Conservation (phyloP, 2,113 vertebrate species). For the Eonycteris spelaea region DNA sequence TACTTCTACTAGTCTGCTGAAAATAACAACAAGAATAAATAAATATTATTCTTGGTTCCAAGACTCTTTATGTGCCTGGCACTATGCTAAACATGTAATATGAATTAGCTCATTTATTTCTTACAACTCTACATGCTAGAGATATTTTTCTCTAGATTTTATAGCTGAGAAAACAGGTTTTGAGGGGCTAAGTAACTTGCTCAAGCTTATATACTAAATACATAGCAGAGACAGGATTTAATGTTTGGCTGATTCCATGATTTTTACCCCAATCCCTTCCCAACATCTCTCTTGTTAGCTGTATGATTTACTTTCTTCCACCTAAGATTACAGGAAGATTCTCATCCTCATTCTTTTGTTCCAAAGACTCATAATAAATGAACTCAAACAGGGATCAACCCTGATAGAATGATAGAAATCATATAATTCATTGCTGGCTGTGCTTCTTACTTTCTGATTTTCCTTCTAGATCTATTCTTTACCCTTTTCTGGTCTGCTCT, state of each 20-base stretch:
- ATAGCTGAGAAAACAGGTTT: not conserved
- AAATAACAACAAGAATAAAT: not conserved
- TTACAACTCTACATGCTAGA: not conserved
- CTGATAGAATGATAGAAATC: not conserved
- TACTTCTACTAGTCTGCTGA: not conserved
- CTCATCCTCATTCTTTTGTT: not conserved
- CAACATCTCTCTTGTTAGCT: not conserved
- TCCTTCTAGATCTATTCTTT: not conserved
- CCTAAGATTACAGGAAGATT: not conserved
- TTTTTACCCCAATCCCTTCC: not conserved
- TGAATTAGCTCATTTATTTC: not conserved
- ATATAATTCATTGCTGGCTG: not conserved
- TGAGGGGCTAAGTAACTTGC: not conserved
- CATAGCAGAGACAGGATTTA: not conserved
- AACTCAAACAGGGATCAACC: not conserved
- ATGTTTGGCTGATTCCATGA: not conserved
- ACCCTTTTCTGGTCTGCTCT: no score
- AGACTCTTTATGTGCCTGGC: not conserved
- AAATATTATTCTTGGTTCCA: not conserved
- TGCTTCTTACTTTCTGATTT: not conserved
- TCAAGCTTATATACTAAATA: not conserved
- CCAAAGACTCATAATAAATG: not conserved
- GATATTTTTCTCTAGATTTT: not conserved
- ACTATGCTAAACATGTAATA: not conserved
- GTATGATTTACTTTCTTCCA: not conserved